phyloP scores from a whole-genome alignment of 2,113 vertebrate genomes.

The Brachyistius frenatus region DNA sequence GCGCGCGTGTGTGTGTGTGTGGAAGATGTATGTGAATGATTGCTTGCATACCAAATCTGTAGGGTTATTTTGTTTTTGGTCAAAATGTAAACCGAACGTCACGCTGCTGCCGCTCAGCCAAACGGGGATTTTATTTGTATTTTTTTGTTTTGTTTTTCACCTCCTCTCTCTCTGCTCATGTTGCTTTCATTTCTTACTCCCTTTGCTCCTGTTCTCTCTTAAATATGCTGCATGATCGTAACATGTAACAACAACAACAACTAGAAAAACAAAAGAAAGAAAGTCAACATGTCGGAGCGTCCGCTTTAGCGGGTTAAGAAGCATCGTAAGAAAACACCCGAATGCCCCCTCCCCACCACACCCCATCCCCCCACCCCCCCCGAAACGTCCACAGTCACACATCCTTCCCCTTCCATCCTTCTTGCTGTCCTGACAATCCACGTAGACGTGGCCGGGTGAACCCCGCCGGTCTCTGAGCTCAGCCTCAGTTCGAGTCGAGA shows the following conservation, averaged over 20 bases:
- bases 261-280: neutral
- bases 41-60: slow-evolving; percentile 70
- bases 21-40: slow-evolving; percentile 44
- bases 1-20: neutral
- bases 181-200: slow-evolving; percentile 54
- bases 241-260: slow-evolving; percentile 27
- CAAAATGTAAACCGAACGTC: slow-evolving; percentile 32
- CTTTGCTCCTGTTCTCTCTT: slow-evolving; percentile 49
- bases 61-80: slow-evolving; percentile 34
- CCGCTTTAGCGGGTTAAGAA: slow-evolving; percentile 20
- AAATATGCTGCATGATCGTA: slow-evolving; percentile 75
- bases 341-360: neutral
- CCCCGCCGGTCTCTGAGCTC: slow-evolving; percentile 28
- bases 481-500: slow-evolving; percentile 45
- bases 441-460: slow-evolving; percentile 34
- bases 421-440: slow-evolving; percentile 71
- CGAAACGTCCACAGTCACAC: slow-evolving; percentile 32
- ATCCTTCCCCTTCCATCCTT: slow-evolving; percentile 26
- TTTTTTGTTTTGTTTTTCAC: neutral
- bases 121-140: slow-evolving; percentile 39
- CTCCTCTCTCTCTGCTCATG: slow-evolving; percentile 9
- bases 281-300: slow-evolving; percentile 26
- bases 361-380: neutral
- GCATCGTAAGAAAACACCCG: slow-evolving; percentile 34
- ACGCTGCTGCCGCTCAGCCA: slow-evolving; percentile 48